These are phyloP conservation scores for Corydoras maculifer DNA, from an alignment of 2,113 vertebrate species.

Conservation along the genomic window DNA sequence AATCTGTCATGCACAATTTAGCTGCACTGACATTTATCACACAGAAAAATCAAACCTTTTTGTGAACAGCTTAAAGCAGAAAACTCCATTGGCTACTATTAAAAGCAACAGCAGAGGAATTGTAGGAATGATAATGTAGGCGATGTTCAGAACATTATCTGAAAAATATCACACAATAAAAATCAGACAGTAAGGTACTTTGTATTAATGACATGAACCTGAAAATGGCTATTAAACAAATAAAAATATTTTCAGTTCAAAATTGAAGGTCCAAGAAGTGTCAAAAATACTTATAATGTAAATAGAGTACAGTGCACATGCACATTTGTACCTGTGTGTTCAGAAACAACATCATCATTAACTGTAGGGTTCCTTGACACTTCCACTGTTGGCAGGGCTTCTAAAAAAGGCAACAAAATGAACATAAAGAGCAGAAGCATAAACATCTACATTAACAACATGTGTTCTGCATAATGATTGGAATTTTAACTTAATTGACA, in stretches of 20 bases:
- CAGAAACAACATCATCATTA: slow-evolving; percentile 50
- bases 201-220: neutral
- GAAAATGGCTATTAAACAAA: no score
- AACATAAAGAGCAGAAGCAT: neutral
- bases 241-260: no score
- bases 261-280: no score
- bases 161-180: slow-evolving; percentile 15
- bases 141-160: slow-evolving; percentile 66
- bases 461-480: neutral
- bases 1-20: no score
- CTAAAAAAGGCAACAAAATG: slow-evolving; percentile 40
- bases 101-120: slow-evolving; percentile 77
- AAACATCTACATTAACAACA: neutral
- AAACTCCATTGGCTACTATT: slow-evolving; percentile 61
- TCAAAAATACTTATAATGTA: no score
- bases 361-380: slow-evolving; percentile 55
- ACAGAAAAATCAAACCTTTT: slow-evolving; percentile 60
- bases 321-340: slow-evolving; percentile 61
- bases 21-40: no score
- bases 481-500: neutral
- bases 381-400: slow-evolving; percentile 41
- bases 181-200: neutral
- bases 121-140: slow-evolving; percentile 79
- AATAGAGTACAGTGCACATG: no score
- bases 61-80: slow-evolving; percentile 73